phyloP scores from a whole-genome alignment of 2,888 invertebrate genomes.

The Ectobius pallidus region DNA sequence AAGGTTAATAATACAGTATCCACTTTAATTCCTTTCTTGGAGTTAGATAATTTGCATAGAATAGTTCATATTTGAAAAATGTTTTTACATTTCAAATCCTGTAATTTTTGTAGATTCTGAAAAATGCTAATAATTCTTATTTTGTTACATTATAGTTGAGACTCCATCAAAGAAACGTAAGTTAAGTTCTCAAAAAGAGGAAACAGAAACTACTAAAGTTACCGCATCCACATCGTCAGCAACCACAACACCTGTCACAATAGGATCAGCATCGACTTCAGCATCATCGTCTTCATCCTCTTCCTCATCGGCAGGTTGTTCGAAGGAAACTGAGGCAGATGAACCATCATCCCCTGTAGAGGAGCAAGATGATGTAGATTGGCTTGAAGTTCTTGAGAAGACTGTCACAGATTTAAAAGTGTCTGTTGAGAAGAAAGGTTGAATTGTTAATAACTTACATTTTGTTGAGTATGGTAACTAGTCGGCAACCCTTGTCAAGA shows the following conservation, averaged over 20 bases:
- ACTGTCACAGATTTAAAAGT: constrained; percentile 51
- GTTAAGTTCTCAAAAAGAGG: constrained; percentile 49
- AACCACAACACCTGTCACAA: constrained; percentile 1
- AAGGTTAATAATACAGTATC: too few relatives aligned
- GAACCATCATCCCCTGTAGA: constrained; percentile 37
- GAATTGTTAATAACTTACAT: not conserved
- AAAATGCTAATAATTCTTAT: too few relatives aligned
- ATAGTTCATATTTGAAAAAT: too few relatives aligned
- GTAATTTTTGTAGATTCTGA: too few relatives aligned
- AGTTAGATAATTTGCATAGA: too few relatives aligned
- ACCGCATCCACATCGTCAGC: constrained; percentile 34
- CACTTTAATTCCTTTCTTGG: too few relatives aligned
- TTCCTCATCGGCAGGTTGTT: constrained; percentile 22
- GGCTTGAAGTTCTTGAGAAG: constrained; percentile 55
- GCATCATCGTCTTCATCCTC: not conserved
- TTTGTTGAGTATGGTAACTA: constrained; percentile 13
- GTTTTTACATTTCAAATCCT: too few relatives aligned
- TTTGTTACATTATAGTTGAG: constrained; percentile 39
- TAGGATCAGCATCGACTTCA: constrained; percentile 10
- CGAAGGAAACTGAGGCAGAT: constrained; percentile 33
- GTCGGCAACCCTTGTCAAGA: not conserved
- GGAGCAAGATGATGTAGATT: constrained; percentile 49
- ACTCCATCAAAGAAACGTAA: constrained; percentile 52
- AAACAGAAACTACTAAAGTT: constrained; percentile 44
- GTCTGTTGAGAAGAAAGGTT: constrained; percentile 38